A percentile compares a stretch with the other conserved stretches of the same genome.
These are phyloP conservation scores for Synergus laeviventris DNA, from an alignment of 2,888 invertebrate species.

Conservation along the genomic window DNA sequence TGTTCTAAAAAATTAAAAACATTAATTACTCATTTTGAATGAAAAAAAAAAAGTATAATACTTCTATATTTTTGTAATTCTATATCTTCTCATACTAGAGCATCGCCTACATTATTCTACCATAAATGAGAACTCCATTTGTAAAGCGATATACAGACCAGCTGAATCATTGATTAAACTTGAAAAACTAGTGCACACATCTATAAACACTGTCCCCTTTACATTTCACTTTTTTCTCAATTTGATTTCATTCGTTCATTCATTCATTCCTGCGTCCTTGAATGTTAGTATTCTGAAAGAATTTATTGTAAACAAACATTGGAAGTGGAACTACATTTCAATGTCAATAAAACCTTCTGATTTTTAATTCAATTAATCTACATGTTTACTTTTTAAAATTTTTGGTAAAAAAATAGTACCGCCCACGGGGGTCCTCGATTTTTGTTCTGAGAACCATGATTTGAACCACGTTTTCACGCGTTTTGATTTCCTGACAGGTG, in stretches of 20 bases:
- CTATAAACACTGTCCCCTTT: background rate
- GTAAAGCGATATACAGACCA: background rate
- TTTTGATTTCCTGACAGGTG: conserved; percentile 30
- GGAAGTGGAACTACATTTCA: too few relatives aligned
- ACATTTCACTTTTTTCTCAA: background rate
- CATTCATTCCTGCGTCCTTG: background rate
- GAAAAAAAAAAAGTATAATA: background rate
- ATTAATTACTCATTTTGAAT: background rate
- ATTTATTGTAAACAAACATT: conserved; percentile 6
- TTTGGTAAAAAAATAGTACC: background rate
- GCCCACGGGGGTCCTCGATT: background rate
- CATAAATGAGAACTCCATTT: conserved; percentile 2
- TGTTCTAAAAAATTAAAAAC: conserved; percentile 61
- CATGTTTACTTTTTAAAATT: background rate
- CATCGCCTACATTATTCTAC: background rate
- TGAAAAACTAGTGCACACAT: conserved; percentile 32
- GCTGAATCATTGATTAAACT: conserved; percentile 29
- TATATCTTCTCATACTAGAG: background rate
- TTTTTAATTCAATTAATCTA: background rate
- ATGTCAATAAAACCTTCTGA: background rate
- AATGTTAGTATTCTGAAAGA: background rate
- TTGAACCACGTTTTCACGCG: conserved; percentile 58
- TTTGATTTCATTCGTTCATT: conserved; percentile 9
- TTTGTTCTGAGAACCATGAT: conserved; percentile 50
- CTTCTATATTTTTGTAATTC: background rate